phyloP scores from a whole-genome alignment of 2,888 invertebrate genomes.

The Lasius fuliginosus region DNA sequence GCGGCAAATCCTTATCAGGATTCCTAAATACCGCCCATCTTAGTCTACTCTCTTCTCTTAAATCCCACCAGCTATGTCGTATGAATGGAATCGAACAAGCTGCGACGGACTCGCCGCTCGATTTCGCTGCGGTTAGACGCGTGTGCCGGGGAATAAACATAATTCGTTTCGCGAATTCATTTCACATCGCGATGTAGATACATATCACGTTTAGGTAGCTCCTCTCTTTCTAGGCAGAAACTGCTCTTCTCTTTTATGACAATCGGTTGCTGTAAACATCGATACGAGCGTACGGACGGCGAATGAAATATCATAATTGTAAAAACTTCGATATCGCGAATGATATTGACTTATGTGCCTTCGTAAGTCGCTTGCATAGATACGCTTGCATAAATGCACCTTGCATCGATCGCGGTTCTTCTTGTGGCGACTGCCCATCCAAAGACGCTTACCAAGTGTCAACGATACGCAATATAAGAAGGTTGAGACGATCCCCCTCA shows the following conservation, averaged over 20 bases:
- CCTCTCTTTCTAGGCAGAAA: background rate
- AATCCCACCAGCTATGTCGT: constrained; percentile 59
- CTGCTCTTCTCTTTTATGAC: background rate
- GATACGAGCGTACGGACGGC: background rate
- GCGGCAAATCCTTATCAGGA: constrained; percentile 85
- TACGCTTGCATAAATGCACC: constrained; percentile 15
- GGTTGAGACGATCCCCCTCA: constrained; percentile 71
- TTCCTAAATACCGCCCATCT: constrained; percentile 78
- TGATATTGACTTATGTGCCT: constrained; percentile 7
- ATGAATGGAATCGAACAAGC: constrained; percentile 56
- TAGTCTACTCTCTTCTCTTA: constrained; percentile 73
- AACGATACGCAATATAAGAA: constrained; percentile 73
- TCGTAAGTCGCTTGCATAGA: background rate
- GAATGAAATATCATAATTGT: background rate
- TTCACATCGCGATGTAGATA: constrained; percentile 11
- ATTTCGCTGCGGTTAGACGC: constrained; percentile 25
- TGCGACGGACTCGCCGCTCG: constrained; percentile 19
- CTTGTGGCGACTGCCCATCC: constrained; percentile 40
- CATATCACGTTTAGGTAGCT: background rate
- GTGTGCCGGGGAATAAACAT: constrained; percentile 1
- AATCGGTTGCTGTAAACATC: background rate
- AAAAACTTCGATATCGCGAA: constrained; percentile 4
- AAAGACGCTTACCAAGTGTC: constrained; percentile 64
- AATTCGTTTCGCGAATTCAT: constrained; percentile 44
- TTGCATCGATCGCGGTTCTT: constrained; percentile 52